These are phyloP conservation scores for Micronycteris hirsuta DNA, from an alignment of 2,113 vertebrate species.

Conservation along the genomic window DNA sequence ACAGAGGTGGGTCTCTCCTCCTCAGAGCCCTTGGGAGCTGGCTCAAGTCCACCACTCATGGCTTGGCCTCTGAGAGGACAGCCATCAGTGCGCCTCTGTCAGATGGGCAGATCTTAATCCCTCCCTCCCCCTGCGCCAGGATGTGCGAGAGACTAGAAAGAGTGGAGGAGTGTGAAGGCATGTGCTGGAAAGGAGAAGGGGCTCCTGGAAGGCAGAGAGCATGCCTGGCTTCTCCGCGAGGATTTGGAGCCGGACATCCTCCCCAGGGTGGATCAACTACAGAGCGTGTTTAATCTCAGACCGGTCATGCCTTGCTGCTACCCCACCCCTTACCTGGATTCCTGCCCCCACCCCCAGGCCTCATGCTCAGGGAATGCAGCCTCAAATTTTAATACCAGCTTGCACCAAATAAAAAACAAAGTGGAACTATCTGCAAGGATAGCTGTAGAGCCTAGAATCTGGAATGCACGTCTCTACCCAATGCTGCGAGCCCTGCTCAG, in stretches of 20 bases:
- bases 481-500: not conserved
- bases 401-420: not conserved
- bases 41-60: not conserved
- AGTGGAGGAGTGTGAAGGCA: not conserved
- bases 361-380: not conserved
- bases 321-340: rapidly evolving
- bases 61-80: not conserved
- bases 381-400: not conserved
- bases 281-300: not conserved
- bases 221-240: not conserved
- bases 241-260: not conserved
- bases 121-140: not conserved
- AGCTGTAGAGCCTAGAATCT: not conserved
- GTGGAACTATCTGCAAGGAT: not conserved
- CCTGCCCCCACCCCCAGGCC: not conserved
- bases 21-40: not conserved
- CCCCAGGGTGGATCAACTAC: not conserved
- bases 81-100: not conserved
- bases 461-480: not conserved
- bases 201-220: not conserved
- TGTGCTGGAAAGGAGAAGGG: not conserved
- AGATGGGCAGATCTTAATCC: not conserved
- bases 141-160: not conserved
- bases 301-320: not conserved
- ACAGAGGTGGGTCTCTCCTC: not conserved